Evolutionary conservation across 2,797 vertebrate species (phyloP), one percentile per base, ranked within the genome.

Genomic region (Coracias cyanogaster): DNA sequence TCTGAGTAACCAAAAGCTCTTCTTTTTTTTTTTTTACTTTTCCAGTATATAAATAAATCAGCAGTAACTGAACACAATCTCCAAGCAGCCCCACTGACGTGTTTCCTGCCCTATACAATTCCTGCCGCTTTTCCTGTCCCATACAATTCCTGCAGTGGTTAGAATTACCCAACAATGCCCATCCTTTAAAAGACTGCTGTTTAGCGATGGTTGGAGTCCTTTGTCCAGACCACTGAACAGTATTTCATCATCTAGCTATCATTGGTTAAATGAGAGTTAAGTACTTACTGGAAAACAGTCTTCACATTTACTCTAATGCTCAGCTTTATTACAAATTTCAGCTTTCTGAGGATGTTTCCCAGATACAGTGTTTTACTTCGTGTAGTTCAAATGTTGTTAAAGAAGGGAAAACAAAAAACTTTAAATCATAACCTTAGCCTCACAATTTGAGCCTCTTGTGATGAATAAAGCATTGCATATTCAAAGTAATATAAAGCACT

Each of bases 401-500:
- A 82, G 37, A 71, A 69, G 31, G 28, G 39, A 45, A 69, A 87
- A 41, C 29, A 5, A 14, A 82, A 64, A 76, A 1, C 9, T 41
- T 74, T 22, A 29, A 66, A 64, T 82, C 41, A 22, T 16, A 79
- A 29, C 22, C 8, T 13, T 14, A 48, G 41, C 37, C 58, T 69
- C 22, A 19, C 55, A 37, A 6, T 66, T 82, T 45, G 78, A 89
- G 61, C 39, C 24, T 85, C 72, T 66, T n/a, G 12, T 39, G 48
- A 13, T 45, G 61, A 83, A 45, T 45, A 93, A 95, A 95, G 80
- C 80, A 73, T 79, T 79, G 46, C 12, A 80, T 49, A 87, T 83
- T 95, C n/a, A 60, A 89, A 94, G 46, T 76, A 96, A 95, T 39
- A 66, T 54, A 85, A 90, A 92, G 58, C 62, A 81, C 97, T 98